A percentile compares a stretch with the other conserved stretches of the same genome.
phyloP scores from a whole-genome alignment of 2,113 vertebrate species.

The Hippolais icterina region DNA sequence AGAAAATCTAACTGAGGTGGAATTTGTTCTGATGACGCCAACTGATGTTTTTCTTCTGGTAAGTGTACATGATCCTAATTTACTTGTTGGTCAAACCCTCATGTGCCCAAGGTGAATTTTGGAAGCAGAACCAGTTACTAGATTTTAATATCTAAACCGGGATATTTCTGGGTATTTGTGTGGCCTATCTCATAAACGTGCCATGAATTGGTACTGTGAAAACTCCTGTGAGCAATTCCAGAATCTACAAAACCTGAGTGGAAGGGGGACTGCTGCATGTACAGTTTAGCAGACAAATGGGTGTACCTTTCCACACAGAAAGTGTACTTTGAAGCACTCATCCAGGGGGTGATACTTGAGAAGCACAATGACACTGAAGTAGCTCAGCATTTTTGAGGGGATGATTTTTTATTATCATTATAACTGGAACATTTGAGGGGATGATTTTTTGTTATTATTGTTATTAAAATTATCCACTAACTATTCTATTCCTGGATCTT shows the following conservation, averaged over 20 bases:
- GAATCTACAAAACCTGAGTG: background rate
- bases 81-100: background rate
- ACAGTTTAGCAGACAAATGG: background rate
- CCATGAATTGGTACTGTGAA: background rate
- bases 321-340: background rate
- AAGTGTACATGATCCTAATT: background rate
- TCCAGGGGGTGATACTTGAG: background rate
- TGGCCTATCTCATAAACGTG: background rate
- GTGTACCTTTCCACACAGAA: background rate
- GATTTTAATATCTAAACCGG: background rate
- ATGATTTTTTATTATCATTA: background rate
- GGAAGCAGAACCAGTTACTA: background rate
- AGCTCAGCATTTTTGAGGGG: background rate
- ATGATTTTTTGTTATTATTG: background rate
- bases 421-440: accelerated
- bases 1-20: background rate
- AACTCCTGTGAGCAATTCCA: background rate
- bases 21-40: background rate
- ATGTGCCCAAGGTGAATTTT: background rate
- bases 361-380: background rate
- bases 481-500: background rate
- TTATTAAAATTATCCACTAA: background rate
- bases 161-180: background rate
- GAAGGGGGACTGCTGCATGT: background rate
- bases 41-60: background rate